These are phyloP conservation scores for Calidris pygmaea DNA, from an alignment of 2,113 vertebrate species.

Conservation along the genomic window DNA sequence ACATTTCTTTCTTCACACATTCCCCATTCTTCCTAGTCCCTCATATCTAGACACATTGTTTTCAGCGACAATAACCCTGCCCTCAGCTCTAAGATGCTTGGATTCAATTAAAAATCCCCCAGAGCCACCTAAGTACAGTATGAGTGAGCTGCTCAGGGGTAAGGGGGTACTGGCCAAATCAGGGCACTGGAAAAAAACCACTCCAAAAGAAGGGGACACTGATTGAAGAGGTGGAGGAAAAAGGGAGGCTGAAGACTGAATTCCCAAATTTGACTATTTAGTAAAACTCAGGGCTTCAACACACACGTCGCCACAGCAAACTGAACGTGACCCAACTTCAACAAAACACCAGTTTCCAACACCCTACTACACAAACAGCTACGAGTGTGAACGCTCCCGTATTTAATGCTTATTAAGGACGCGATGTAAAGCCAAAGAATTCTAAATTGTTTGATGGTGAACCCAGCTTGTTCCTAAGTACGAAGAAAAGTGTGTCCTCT, in stretches of 20 bases:
- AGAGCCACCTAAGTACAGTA: neutral
- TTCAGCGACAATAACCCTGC: neutral
- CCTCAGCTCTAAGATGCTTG: neutral
- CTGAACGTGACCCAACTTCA: neutral
- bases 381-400: neutral
- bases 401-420: neutral
- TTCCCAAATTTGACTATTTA: neutral
- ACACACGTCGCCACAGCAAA: neutral
- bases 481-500: neutral
- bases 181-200: rapidly evolving
- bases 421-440: neutral
- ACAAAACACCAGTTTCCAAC: neutral
- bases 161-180: neutral
- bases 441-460: neutral
- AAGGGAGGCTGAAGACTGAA: neutral
- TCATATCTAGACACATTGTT: neutral
- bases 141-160: neutral
- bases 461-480: neutral
- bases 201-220: neutral
- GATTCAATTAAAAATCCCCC: neutral
- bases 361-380: neutral
- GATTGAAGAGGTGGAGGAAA: neutral
- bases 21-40: neutral
- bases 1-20: neutral
- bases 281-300: neutral